phyloP scores from a whole-genome alignment of 2,888 invertebrate genomes.

The Ametastegia equiseti region DNA sequence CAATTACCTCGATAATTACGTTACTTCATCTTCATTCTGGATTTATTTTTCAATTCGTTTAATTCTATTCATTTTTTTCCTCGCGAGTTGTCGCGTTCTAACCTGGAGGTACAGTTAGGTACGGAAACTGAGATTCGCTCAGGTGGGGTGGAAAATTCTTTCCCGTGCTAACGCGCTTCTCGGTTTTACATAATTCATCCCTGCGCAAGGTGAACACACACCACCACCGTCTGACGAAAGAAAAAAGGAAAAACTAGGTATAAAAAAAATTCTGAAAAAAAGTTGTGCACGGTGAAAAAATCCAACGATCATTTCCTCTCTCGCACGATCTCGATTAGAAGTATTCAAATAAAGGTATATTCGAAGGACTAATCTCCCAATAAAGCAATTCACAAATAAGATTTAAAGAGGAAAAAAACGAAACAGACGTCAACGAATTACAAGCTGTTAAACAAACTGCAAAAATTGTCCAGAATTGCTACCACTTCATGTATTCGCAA shows the following conservation, averaged over 20 bases:
- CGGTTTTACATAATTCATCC: constrained; percentile 24
- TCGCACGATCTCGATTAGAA: not conserved
- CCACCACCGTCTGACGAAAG: not conserved
- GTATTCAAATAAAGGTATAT: not conserved
- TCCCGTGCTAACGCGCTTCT: not conserved
- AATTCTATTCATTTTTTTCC: not conserved
- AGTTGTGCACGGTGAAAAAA: no score
- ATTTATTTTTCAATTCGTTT: not conserved
- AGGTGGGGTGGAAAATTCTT: constrained; percentile 18
- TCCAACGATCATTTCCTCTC: not conserved
- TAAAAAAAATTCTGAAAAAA: not conserved
- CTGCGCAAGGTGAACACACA: not conserved
- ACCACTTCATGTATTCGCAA: not conserved
- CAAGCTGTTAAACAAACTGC: constrained; percentile 6
- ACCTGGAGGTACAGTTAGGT: not conserved
- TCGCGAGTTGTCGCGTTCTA: not conserved
- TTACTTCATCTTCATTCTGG: no score
- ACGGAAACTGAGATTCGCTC: not conserved
- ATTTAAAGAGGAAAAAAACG: not conserved
- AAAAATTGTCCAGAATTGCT: no score
- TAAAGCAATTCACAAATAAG: no score
- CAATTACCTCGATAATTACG: no score
- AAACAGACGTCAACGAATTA: not conserved
- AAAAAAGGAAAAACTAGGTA: no score
- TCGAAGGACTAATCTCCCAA: not conserved